phyloP scores from a whole-genome alignment of 2,113 vertebrate species.

The Orcinus orca region DNA sequence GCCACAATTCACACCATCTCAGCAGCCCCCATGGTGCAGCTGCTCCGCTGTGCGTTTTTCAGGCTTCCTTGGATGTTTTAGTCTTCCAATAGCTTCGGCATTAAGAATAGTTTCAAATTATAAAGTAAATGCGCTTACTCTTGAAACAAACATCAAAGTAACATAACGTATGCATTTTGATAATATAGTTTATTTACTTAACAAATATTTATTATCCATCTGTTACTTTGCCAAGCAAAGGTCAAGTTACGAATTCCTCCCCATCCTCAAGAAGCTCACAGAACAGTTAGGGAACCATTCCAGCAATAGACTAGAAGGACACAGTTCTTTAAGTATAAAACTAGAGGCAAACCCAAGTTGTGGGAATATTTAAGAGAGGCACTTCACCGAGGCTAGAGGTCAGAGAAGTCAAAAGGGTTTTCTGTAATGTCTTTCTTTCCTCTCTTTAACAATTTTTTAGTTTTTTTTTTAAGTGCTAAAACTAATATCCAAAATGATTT shows the following conservation, averaged over 20 bases:
- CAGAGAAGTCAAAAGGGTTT: neutral
- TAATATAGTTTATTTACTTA: neutral
- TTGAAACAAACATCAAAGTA: neutral
- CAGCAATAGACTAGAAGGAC: neutral
- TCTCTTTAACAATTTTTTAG: neutral
- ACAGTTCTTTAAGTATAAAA: neutral
- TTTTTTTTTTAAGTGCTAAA: neutral
- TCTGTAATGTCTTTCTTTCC: neutral
- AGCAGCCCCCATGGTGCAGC: neutral
- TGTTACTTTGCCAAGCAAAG: neutral
- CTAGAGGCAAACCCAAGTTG: neutral
- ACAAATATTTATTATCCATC: neutral
- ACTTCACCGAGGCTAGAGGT: neutral
- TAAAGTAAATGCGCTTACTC: neutral
- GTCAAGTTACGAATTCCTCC: neutral
- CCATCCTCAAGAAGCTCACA: neutral
- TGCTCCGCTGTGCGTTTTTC: neutral
- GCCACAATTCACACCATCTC: neutral
- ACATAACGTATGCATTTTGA: neutral
- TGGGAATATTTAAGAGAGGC: neutral
- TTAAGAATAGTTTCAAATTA: neutral
- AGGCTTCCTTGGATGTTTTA: neutral
- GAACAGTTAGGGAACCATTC: neutral
- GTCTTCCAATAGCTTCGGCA: neutral
- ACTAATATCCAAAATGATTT: neutral